Evolutionary conservation across 2,888 invertebrate genomes (phyloP), one percentile per base, ranked within the genome.

Genomic region (Perizoma affinitatum): DNA sequence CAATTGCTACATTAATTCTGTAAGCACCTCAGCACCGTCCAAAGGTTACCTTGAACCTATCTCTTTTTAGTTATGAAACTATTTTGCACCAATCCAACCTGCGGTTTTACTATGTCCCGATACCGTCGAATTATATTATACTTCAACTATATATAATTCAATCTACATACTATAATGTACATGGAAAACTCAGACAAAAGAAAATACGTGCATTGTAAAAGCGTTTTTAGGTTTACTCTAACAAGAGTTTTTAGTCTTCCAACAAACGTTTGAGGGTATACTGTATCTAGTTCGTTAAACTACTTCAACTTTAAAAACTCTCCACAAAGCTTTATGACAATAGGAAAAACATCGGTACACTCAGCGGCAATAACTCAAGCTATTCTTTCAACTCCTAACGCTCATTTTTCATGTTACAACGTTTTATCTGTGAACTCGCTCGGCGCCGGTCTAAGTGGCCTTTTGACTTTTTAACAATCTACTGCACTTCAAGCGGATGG

Each of bases 361-460:
- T 76, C 69, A 67, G 68, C 66, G 68, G 75, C 73, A 70, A 87
- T 88, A 87, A 84, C 75, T 87, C 85, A 87, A 76, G 74, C 74
- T 78, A 78, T 82, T 83, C 78, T 74, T 71, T 79, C 77, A 73
- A 75, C 74, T 79, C 71, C 68, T 77, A 74, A 73, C 73, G 72
- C 69, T 83, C 79, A 88, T 89, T 84, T 84, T 84, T 88, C 87
- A 86, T 85, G 80, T 81, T 78, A 75, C 79, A 79, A 72, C 81
- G 79, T 84, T 86, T 86, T 87, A 84, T 85, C 83, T 82, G 74
- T 69, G 69, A 79, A 84, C 83, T 82, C 84, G 74, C 71, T 68
- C 73, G 86, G 86, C 86, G 87, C 86, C 87, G 73, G 65, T 77
- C 79, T 82, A 82, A 84, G 84, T 83, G 81, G 80, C 78, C 82